Conservation (phyloP, 1,140 invertebrate species). For the Neotoxoptera formosana region DNA sequence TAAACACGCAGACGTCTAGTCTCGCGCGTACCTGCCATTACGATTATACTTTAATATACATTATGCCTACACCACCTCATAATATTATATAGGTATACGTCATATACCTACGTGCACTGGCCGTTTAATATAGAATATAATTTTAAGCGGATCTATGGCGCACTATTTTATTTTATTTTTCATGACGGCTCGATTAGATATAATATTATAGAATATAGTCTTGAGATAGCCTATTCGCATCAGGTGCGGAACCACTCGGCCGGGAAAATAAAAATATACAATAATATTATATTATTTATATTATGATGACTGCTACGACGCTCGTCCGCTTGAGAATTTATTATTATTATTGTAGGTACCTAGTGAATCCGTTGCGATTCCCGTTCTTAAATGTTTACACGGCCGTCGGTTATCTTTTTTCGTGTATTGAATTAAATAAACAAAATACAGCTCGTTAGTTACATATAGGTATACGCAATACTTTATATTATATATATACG, state of each 20-base stretch:
- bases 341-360: not conserved
- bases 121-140: not conserved
- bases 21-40: not conserved
- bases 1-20: not conserved
- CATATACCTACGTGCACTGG: not conserved
- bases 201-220: too few relatives aligned
- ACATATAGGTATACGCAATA: not conserved
- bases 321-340: not conserved
- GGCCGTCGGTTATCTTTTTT: not conserved
- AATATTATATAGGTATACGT: too few relatives aligned
- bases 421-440: conserved; percentile 29
- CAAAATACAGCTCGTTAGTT: not conserved
- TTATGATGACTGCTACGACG: not conserved
- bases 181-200: not conserved
- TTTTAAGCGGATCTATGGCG: conserved; percentile 4
- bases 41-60: not conserved
- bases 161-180: not conserved
- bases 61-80: not conserved
- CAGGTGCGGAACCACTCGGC: not conserved
- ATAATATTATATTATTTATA: not conserved
- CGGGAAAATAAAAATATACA: not conserved
- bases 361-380: not conserved
- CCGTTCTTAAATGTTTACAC: not conserved
- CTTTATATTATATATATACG: not conserved
- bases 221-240: too few relatives aligned